Conservation (phyloP, 2,797 vertebrate genomes). For the Enoplosus armatus region DNA sequence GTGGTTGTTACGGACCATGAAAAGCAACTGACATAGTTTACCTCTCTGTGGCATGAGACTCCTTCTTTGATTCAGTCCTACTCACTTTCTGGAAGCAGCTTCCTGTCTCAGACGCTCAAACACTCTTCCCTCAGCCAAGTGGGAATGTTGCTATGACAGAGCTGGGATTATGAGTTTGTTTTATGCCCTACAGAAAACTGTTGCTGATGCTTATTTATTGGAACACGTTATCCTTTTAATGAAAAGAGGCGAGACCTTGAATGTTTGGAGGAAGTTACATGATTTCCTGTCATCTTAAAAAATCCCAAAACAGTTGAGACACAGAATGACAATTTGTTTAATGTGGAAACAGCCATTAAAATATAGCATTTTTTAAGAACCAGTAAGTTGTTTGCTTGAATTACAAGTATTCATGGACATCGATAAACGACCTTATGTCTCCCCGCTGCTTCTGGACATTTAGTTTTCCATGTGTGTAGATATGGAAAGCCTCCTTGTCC, state of each 20-base stretch:
- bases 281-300: conserved; percentile 54
- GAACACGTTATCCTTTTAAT: conserved; percentile 53
- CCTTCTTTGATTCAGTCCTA: conserved; percentile 64
- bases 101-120: conserved; percentile 53
- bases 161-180: conserved; percentile 61
- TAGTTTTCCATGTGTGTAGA: conserved; percentile 79
- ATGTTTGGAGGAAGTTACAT: conserved; percentile 43
- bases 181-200: conserved; percentile 45
- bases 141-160: conserved; percentile 51
- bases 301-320: conserved; percentile 12
- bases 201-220: conserved; percentile 49
- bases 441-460: conserved; percentile 64
- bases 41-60: conserved; percentile 62
- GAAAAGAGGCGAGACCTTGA: conserved; percentile 34
- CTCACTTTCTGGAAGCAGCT: conserved; percentile 50
- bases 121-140: conserved; percentile 40
- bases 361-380: conserved; percentile 37
- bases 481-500: conserved; percentile 80
- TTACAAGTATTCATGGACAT: conserved; percentile 69
- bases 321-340: conserved; percentile 37
- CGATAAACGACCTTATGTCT: conserved; percentile 69
- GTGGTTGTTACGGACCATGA: conserved; percentile 69
- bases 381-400: conserved; percentile 54
- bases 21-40: conserved; percentile 73
- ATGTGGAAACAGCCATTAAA: conserved; percentile 35